Base-by-base conservation (phyloP, 92 coral and sea anemone genomes). In the Bergia puertoricense region DNA sequence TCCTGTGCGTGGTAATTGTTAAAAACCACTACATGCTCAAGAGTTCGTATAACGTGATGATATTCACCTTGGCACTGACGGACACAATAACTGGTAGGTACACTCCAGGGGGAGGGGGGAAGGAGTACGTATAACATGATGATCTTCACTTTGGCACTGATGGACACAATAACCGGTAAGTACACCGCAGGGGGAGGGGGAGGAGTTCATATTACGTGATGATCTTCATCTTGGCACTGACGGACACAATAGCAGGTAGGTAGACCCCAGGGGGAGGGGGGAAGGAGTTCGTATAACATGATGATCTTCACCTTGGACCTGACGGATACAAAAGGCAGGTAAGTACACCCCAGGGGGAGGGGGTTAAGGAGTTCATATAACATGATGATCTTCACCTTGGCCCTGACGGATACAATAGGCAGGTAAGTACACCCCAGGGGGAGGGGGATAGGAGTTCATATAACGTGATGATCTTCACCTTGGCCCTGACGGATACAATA, bases 1-100 rank as follows among this genome's bases (percentile, higher is more conserved):
- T 79, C 23, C 41, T 79, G 69, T 51, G 69, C 20, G 38, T 79
- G 3, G 69, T 79, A 69, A 51, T 79, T 5, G 46, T 80, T 38
- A 80, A 80, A 46, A 80, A 80, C 39, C 83, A 71, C 23, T 39
- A 80, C 69, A 80, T 80, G 83, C 83, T 80, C 46, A 2, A 45
- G 13, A 54, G 71, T 39, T 79, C 83, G 0, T 54, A 54, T 13
- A 79, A 79, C 42, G 69, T 54, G 46, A 54, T 54, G 83, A 54
- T 54, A 2, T 54, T 79, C 11, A 51, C 62, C 3, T 41, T 79
- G 67, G 82, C 82, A 4, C 44, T 54, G 18, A 54, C 83, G 41
- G 69, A 79, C 30, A 79, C 71, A 15, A 0, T 79, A 51, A 54
- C 71, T 8, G 69, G 69, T 79, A 51, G 68, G 83, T 79, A 50